Conservation (phyloP, 2,888 invertebrate species). For the Clepsis dumicolana region DNA sequence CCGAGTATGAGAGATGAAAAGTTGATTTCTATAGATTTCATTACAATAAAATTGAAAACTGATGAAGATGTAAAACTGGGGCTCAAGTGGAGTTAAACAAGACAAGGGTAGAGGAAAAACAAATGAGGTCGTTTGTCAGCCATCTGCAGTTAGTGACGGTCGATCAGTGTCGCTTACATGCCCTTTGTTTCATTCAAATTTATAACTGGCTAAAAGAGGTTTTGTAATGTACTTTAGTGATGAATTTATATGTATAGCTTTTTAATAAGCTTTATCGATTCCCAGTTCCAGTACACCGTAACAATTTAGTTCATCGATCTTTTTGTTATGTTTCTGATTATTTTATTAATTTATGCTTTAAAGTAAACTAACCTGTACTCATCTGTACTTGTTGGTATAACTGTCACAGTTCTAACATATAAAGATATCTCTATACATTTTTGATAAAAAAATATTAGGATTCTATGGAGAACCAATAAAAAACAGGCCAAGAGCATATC, state of each 20-base stretch:
- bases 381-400: too few species aligned
- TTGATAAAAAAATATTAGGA: too few species aligned
- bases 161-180: not conserved
- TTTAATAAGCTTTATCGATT: not conserved
- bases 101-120: slow-evolving; percentile 40
- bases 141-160: slow-evolving; percentile 26
- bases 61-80: slow-evolving; percentile 37
- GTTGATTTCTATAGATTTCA: not conserved
- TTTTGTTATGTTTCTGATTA: too few species aligned
- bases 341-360: too few species aligned
- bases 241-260: not conserved
- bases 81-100: slow-evolving; percentile 58
- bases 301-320: not conserved
- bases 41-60: slow-evolving; percentile 9
- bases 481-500: too few species aligned
- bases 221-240: not conserved
- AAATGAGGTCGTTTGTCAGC: slow-evolving; percentile 32
- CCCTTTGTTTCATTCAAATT: not conserved
- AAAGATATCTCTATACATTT: too few species aligned
- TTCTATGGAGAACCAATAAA: too few species aligned
- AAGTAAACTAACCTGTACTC: too few species aligned
- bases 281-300: not conserved
- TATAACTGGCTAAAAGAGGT: not conserved
- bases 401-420: too few species aligned
- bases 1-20: not conserved